These are phyloP conservation scores for Andricus curvator DNA, from an alignment of 2,888 invertebrate genomes.

Conservation along the genomic window DNA sequence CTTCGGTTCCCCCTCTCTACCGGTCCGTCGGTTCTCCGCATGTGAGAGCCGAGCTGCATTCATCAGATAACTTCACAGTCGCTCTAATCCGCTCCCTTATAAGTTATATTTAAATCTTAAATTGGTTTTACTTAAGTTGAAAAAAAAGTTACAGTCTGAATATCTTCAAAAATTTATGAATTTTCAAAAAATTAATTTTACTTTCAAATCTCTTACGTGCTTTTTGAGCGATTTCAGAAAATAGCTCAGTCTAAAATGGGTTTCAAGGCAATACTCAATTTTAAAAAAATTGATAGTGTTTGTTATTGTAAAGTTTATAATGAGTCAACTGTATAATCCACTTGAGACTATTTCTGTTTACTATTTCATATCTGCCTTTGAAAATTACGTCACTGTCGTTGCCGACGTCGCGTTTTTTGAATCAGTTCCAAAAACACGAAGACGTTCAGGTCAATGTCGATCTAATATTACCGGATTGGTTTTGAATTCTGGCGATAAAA, in stretches of 20 bases:
- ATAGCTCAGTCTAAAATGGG: neutral
- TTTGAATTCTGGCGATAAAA: constrained; percentile 45
- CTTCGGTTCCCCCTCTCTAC: too few species aligned
- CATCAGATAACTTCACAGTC: too few species aligned
- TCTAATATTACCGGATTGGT: constrained; percentile 61
- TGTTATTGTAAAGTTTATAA: neutral
- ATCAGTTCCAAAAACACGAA: constrained; percentile 60
- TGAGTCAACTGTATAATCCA: neutral
- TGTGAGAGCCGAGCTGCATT: too few species aligned
- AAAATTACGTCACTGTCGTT: constrained; percentile 48
- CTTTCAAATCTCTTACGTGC: too few species aligned
- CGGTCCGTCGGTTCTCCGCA: too few species aligned
- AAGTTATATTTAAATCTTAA: too few species aligned
- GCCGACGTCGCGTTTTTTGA: constrained; percentile 57
- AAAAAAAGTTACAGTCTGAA: too few species aligned
- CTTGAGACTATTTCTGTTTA: constrained; percentile 50
- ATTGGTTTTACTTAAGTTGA: too few species aligned
- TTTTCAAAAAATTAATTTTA: too few species aligned
- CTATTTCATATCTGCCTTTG: constrained; percentile 46
- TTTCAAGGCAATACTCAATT: neutral
- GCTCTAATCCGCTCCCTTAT: too few species aligned
- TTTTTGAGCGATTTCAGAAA: neutral
- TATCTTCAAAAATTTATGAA: too few species aligned
- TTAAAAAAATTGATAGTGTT: neutral
- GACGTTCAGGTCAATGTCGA: constrained; percentile 68